These are phyloP conservation scores for Entomyzon cyanotis DNA, from an alignment of 2,113 vertebrate genomes.

Conservation along the genomic window DNA sequence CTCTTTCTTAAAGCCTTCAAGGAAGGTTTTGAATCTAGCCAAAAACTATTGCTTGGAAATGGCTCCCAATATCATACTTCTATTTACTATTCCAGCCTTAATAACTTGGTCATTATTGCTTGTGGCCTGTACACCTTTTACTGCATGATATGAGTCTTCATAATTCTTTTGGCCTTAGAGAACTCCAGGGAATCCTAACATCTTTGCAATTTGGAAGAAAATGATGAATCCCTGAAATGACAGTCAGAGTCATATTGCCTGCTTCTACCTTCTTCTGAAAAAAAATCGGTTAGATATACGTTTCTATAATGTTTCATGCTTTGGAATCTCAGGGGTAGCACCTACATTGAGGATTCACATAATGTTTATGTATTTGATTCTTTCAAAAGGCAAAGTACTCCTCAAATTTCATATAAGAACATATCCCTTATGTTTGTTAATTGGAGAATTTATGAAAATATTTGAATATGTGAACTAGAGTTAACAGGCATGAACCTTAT, in stretches of 20 bases:
- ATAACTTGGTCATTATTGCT: not conserved
- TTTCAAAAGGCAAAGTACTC: not conserved
- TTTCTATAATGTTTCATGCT: not conserved
- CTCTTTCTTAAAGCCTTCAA: not conserved
- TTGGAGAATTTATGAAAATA: not conserved
- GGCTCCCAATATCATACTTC: not conserved
- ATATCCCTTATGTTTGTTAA: not conserved
- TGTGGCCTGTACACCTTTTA: not conserved
- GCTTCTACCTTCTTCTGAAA: not conserved
- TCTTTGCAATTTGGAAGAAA: not conserved
- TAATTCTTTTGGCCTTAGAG: not conserved
- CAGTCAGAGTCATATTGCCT: not conserved
- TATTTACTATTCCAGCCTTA: not conserved
- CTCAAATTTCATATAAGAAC: not conserved
- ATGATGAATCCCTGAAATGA: not conserved
- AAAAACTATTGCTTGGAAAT: not conserved
- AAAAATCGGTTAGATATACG: not conserved
- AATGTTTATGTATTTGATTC: not conserved
- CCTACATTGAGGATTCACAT: accelerated
- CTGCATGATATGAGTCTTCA: not conserved
- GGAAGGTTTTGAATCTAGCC: not conserved
- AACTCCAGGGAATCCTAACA: not conserved
- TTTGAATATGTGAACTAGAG: not conserved
- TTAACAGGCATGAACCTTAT: not conserved
- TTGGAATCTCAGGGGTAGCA: not conserved